A percentile compares a stretch with the other conserved stretches of the same genome.
phyloP scores from a whole-genome alignment of 2,888 invertebrate genomes.

The Tanypteryx hageni region DNA sequence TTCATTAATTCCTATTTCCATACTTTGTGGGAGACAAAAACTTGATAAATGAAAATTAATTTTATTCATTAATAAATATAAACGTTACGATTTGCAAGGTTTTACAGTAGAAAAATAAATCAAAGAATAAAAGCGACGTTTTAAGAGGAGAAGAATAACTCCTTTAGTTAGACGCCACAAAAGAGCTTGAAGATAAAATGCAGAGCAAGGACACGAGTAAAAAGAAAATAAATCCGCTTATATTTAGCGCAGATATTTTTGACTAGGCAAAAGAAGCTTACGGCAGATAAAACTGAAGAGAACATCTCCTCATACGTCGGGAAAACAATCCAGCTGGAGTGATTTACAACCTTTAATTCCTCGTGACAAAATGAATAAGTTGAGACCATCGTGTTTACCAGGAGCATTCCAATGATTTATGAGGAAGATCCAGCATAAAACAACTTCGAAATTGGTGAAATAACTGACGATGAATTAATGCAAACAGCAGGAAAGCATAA shows the following conservation, averaged over 20 bases:
- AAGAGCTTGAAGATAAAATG: background rate
- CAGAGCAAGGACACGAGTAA: background rate
- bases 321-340: slow-evolving; percentile 48
- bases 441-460: background rate
- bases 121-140: background rate
- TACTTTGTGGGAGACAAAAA: too few relatives aligned
- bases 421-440: background rate
- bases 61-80: too few relatives aligned
- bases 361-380: background rate
- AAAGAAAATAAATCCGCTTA: background rate
- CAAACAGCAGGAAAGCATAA: background rate
- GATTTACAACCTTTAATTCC: slow-evolving; percentile 59
- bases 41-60: too few relatives aligned
- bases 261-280: slow-evolving; percentile 13
- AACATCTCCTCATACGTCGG: background rate
- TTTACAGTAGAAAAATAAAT: too few relatives aligned
- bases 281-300: slow-evolving; percentile 7
- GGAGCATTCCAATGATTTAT: background rate
- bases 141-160: slow-evolving; percentile 4
- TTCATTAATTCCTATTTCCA: too few relatives aligned
- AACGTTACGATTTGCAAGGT: too few relatives aligned
- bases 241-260: background rate
- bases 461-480: too few relatives aligned
- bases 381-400: slow-evolving; percentile 27
- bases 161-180: background rate